phyloP scores from a whole-genome alignment of 2,113 vertebrate genomes.

The Siphamia tubifer region DNA sequence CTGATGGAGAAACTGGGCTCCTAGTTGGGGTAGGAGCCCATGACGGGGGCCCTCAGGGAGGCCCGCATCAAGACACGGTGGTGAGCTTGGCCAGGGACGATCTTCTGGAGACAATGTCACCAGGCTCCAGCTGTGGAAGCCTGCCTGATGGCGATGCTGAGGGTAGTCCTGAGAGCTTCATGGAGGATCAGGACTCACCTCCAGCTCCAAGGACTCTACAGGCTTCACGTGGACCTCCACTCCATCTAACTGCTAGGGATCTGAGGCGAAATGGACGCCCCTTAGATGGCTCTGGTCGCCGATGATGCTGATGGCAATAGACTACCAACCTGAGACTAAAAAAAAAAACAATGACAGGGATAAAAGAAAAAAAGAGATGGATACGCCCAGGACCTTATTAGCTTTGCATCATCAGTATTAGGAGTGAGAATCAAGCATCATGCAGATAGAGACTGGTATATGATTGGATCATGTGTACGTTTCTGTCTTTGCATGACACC shows the following conservation, averaged over 20 bases:
- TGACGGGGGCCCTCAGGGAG: conserved; percentile 80
- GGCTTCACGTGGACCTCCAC: conserved; percentile 71
- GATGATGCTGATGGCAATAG: conserved; percentile 81
- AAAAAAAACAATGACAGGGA: conserved; percentile 19
- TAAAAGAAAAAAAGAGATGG: not conserved
- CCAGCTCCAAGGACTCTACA: conserved; percentile 75
- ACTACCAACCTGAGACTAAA: conserved; percentile 24
- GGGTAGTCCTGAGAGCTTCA: conserved; percentile 92
- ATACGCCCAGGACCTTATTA: conserved; percentile 36
- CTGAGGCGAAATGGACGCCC: conserved; percentile 87
- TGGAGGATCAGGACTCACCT: conserved; percentile 82
- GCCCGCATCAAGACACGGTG: conserved; percentile 78
- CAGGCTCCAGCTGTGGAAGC: conserved; percentile 92
- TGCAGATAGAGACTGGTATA: conserved; percentile 5
- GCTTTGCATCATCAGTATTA: conserved; percentile 37
- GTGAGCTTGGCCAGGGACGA: conserved; percentile 88
- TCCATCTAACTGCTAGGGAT: conserved; percentile 70
- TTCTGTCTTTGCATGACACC: conserved; percentile 9
- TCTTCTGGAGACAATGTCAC: conserved; percentile 90
- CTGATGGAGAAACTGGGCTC: conserved; percentile 81
- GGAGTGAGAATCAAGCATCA: conserved; percentile 6
- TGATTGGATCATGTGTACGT: conserved; percentile 3
- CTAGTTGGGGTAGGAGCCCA: conserved; percentile 80
- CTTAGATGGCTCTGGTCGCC: conserved; percentile 83
- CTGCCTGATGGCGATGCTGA: conserved; percentile 90